Conservation (phyloP, 2,888 invertebrate species). For the Sympetrum striolatum region DNA sequence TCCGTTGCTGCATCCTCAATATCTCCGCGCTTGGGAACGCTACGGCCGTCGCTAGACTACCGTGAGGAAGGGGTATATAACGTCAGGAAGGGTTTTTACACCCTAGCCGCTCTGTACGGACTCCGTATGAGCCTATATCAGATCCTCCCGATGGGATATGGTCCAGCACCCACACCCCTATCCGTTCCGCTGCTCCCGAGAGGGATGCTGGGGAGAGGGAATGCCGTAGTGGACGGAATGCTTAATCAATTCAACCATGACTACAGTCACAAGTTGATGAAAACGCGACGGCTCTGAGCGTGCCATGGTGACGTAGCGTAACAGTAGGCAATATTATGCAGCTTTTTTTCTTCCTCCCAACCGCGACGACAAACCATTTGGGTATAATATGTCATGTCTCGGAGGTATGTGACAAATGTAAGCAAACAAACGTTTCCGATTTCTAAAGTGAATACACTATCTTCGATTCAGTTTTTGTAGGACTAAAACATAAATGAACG, state of each 20-base stretch:
- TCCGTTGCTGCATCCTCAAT: neutral
- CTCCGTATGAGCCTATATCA: neutral
- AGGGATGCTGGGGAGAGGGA: neutral
- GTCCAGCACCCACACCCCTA: neutral
- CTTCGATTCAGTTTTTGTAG: too few relatives aligned
- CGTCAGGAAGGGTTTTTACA: neutral
- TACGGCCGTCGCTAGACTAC: neutral
- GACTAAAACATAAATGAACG: too few relatives aligned
- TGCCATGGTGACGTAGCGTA: neutral
- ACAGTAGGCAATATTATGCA: neutral
- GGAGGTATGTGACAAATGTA: too few relatives aligned
- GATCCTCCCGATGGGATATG: neutral
- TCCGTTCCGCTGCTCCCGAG: neutral
- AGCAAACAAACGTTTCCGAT: too few relatives aligned
- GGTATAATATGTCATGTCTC: too few relatives aligned
- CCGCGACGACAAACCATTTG: neutral
- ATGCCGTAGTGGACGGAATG: neutral
- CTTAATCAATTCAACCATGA: slow-evolving; percentile 13
- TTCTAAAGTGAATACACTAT: too few relatives aligned
- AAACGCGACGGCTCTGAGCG: neutral
- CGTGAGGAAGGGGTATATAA: neutral
- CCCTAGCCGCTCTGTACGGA: neutral
- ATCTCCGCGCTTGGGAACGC: neutral
- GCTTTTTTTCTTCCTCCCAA: neutral
- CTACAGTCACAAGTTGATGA: neutral